Evolutionary conservation across 2,113 vertebrate species (phyloP), one percentile per base, ranked within the genome.

Genomic region (Tragelaphus buxtoni): DNA sequence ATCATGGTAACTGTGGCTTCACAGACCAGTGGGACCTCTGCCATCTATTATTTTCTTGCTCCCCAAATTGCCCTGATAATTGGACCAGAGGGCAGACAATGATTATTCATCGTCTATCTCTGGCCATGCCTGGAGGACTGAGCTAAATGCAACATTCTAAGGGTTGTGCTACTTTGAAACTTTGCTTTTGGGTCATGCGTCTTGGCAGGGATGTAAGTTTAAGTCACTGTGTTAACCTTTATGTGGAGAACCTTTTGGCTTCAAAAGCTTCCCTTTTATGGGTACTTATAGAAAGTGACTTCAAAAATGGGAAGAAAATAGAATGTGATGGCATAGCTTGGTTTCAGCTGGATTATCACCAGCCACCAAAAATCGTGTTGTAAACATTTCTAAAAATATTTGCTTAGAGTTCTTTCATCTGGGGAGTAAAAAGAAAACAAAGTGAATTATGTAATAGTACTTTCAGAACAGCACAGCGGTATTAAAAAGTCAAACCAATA

Each of bases 351-450:
- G n/a, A 12, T 92, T 94, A 58, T 63, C 51, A 47, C 26, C 45
- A 45, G 90, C 20, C 47, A 76, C 39, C 82, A 60, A 69, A 51
- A 92, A 87, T 32, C 32, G 28, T 77, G 32, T 24, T 63, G 76
- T 26, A 56, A 83, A 95, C 55, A 80, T 88, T 87, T 76, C 18
- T 58, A 56, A 88, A 90, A 63, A 42, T 63, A 80, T 96, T 94
- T 90, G 91, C 87, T 88, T 95, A 81, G 55, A 53, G 24, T 83
- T 97, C 83, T 95, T 81, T 95, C 61, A 77, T 58, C 35, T 82
- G 83, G 42, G 61, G 80, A 91, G 58, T 42, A 53, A 93, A 84
- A 82, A 55, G 32, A 79, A 94, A 95, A 53, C 58, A n/a, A 80
- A 95, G 28, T 30, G 18, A 47, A 90, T 82, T 82, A 77, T 14